Evolutionary conservation across 2,113 vertebrate genomes (phyloP).

Genomic region (Nettapus auritus): DNA sequence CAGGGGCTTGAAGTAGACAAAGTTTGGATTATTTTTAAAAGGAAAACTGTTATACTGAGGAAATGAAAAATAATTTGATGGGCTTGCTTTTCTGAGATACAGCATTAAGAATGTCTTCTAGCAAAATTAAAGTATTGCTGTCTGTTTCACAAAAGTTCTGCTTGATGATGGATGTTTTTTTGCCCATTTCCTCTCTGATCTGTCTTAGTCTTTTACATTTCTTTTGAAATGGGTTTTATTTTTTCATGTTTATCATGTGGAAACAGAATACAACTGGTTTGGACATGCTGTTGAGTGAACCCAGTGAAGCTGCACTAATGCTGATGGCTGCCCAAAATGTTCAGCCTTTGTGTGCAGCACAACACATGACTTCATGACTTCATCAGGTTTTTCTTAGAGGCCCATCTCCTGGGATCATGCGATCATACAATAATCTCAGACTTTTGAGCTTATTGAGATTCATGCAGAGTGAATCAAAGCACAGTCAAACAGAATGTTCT

Average conservation of each 20-base stretch:
- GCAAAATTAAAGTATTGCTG: not conserved
- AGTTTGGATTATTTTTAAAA: not conserved
- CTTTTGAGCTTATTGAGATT: too few relatives aligned
- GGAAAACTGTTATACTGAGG: not conserved
- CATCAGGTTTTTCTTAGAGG: not conserved
- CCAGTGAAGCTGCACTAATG: not conserved
- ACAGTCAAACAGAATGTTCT: not conserved
- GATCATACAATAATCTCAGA: not conserved
- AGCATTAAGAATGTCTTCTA: not conserved
- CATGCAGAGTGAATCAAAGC: not conserved
- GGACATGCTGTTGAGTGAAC: not conserved
- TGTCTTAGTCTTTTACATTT: not conserved
- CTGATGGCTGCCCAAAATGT: not conserved
- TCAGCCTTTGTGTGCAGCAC: not conserved
- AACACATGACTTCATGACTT: fast-evolving
- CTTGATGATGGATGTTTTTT: not conserved
- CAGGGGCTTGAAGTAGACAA: not conserved
- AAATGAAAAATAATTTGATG: not conserved
- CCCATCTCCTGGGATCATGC: not conserved
- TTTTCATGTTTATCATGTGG: not conserved
- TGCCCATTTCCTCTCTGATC: not conserved
- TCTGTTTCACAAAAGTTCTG: not conserved
- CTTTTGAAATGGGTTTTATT: not conserved
- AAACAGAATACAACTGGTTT: not conserved
- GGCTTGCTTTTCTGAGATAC: not conserved